Evolutionary conservation across 2,797 vertebrate genomes (phyloP).

Genomic region (Periparus ater): DNA sequence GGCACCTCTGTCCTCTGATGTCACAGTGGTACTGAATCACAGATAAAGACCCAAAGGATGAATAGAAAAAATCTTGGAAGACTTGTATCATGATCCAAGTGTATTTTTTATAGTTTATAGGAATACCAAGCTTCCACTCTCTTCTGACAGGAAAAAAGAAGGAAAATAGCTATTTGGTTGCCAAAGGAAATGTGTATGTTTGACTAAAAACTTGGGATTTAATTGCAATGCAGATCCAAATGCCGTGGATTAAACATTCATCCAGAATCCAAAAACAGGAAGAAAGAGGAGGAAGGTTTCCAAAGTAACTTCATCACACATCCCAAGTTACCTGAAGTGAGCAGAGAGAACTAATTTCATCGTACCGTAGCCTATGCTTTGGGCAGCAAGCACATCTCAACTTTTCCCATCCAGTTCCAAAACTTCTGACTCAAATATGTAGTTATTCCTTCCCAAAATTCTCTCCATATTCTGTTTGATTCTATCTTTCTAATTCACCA

Average conservation of each 20-base stretch:
- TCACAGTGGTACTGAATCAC: neutral
- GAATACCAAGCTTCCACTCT: neutral
- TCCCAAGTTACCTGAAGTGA: neutral
- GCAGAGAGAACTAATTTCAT: neutral
- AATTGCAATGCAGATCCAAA: constrained; percentile 28
- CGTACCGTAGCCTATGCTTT: neutral
- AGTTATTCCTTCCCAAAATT: neutral
- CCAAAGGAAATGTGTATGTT: neutral
- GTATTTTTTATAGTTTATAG: neutral
- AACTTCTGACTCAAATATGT: neutral
- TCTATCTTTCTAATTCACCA: neutral
- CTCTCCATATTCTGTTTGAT: neutral
- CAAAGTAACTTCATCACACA: neutral
- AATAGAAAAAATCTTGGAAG: neutral
- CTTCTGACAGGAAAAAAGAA: neutral
- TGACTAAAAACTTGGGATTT: neutral
- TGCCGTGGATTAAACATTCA: neutral
- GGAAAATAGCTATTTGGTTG: neutral
- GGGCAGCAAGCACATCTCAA: neutral
- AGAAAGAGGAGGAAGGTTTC: constrained; percentile 9
- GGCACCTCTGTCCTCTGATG: neutral
- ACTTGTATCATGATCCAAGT: neutral
- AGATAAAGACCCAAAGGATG: neutral
- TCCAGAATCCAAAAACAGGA: neutral
- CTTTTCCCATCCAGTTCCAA: neutral